Evolutionary conservation across 2,888 invertebrate genomes (phyloP).

Genomic region (Conops quadrifasciatus): DNA sequence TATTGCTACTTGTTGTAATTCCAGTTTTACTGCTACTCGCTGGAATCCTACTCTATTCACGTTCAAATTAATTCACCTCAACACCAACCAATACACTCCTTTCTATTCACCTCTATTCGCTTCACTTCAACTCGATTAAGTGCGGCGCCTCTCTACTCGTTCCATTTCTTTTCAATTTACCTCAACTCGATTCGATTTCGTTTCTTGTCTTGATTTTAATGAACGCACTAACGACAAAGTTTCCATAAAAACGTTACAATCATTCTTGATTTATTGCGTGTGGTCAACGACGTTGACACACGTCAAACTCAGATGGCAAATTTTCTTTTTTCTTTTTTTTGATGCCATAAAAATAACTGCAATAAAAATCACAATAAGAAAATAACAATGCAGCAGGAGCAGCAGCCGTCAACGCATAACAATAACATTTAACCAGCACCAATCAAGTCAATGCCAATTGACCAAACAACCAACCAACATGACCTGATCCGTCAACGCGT

Average conservation of each 20-base stretch:
- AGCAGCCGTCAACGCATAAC: neutral
- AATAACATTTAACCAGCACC: neutral
- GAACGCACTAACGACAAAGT: too few species aligned
- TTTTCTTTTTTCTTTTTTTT: neutral
- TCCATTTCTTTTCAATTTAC: too few species aligned
- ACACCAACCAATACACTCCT: neutral
- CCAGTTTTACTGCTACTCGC: too few species aligned
- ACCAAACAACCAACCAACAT: neutral
- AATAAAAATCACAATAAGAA: neutral
- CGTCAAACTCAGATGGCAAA: slow-evolving; percentile 23
- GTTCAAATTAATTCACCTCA: neutral
- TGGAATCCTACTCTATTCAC: too few species aligned
- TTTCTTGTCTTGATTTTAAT: too few species aligned
- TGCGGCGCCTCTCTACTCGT: neutral
- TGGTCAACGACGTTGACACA: slow-evolving; percentile 25
- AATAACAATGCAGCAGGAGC: neutral
- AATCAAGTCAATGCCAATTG: neutral
- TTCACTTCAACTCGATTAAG: neutral
- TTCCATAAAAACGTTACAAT: neutral
- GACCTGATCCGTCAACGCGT: neutral
- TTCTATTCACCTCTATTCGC: neutral
- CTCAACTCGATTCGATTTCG: too few species aligned
- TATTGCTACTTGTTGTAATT: too few species aligned
- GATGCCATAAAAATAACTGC: neutral
- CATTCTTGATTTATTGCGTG: slow-evolving; percentile 27